phyloP scores from a whole-genome alignment of 2,113 vertebrate genomes.

The Dasypus novemcinctus region DNA sequence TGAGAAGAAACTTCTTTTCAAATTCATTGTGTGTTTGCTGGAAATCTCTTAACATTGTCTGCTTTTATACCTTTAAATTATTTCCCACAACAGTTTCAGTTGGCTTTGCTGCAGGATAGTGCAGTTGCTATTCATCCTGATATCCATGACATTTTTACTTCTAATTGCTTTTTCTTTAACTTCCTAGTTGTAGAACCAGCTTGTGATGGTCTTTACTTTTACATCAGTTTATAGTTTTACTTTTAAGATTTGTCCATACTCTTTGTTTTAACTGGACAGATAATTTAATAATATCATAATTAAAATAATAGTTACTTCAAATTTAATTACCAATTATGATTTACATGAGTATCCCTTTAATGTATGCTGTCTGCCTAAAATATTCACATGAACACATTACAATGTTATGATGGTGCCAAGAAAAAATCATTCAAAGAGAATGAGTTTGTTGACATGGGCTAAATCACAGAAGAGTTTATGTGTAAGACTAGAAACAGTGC shows the following conservation, averaged over 20 bases:
- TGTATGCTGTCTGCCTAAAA: background rate
- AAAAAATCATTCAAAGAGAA: background rate
- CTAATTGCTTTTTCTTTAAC: background rate
- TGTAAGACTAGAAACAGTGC: background rate
- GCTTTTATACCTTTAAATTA: slow-evolving; percentile 28
- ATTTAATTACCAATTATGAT: background rate
- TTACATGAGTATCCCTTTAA: background rate
- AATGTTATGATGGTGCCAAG: background rate
- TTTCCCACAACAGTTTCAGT: slow-evolving; percentile 6
- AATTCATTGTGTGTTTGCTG: slow-evolving; percentile 36
- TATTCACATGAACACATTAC: background rate
- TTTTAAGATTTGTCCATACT: background rate
- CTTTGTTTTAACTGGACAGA: background rate
- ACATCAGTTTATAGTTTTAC: background rate
- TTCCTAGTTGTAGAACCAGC: background rate
- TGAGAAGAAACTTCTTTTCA: background rate
- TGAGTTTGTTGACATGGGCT: background rate
- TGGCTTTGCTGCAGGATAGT: background rate
- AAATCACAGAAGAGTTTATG: background rate
- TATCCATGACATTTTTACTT: background rate
- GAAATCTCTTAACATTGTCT: slow-evolving; percentile 17
- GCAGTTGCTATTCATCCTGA: background rate
- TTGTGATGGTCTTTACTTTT: background rate
- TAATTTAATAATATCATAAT: background rate
- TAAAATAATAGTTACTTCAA: background rate